phyloP scores from a whole-genome alignment of 1,140 invertebrate genomes.

The Anastrepha obliqua region DNA sequence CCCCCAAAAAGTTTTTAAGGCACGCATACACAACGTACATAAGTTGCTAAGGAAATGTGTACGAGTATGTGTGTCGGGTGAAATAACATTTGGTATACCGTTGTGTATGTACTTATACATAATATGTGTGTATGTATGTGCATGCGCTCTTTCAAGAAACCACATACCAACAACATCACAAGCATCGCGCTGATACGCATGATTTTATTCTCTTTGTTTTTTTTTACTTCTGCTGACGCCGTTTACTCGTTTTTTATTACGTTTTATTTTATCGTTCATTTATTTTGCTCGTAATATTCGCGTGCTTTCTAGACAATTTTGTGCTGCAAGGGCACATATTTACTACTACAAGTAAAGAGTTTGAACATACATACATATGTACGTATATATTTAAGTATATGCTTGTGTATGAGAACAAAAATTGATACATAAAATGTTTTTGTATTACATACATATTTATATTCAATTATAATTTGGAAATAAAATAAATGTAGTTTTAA shows the following conservation, averaged over 20 bases:
- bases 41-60: too few species aligned
- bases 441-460: too few species aligned
- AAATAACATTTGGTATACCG: too few species aligned
- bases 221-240: conserved; percentile 1
- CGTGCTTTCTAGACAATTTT: conserved; percentile 51
- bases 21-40: too few species aligned
- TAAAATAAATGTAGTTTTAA: too few species aligned
- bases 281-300: conserved; percentile 68
- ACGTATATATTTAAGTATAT: background rate
- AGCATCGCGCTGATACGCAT: background rate
- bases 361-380: background rate
- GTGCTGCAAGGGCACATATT: background rate
- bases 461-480: too few species aligned
- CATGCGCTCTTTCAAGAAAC: too few species aligned
- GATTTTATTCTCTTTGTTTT: background rate
- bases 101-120: too few species aligned
- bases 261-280: conserved; percentile 68
- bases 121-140: too few species aligned
- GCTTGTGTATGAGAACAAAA: too few species aligned
- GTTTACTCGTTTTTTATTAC: background rate
- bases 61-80: too few species aligned
- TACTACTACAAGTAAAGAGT: background rate
- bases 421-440: too few species aligned
- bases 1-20: background rate
- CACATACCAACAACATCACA: background rate